Evolutionary conservation across 1,140 invertebrate genomes (phyloP).

Genomic region (Muscidifurax raptorellus): DNA sequence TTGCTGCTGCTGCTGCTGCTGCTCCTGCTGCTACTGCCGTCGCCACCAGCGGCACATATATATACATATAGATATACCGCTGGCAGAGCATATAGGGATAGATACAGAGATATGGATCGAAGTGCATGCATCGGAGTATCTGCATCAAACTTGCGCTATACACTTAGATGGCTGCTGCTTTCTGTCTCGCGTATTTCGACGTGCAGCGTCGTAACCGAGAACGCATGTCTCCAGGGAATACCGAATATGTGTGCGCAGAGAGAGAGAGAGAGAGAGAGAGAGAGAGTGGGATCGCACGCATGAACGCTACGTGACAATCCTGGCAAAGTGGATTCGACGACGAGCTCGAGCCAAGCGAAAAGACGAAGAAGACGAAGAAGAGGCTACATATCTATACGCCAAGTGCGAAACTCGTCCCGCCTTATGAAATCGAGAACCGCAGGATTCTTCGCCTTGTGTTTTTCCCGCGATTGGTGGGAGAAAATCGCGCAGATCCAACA

Average conservation of each 20-base stretch:
- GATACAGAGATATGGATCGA: constrained; percentile 30
- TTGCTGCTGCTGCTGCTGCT: not conserved
- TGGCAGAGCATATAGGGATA: not conserved
- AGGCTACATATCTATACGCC: not conserved
- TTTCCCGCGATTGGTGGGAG: constrained; percentile 33
- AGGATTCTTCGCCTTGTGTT: constrained; percentile 32
- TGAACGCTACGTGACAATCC: constrained; percentile 56
- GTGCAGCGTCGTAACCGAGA: constrained; percentile 48
- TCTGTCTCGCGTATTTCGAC: constrained; percentile 26
- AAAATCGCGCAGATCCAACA: constrained; percentile 35
- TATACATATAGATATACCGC: not conserved
- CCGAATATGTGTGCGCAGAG: constrained; percentile 39
- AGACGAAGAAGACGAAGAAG: not conserved
- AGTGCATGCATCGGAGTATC: constrained; percentile 25
- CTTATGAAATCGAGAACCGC: constrained; percentile 43
- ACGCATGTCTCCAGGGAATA: constrained; percentile 53
- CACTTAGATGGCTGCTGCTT: not conserved
- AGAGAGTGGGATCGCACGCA: constrained; percentile 7
- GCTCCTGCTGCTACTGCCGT: not conserved
- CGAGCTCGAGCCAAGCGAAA: not conserved
- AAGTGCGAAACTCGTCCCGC: not conserved
- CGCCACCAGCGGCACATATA: not conserved
- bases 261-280: not conserved
- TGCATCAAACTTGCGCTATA: constrained; percentile 28
- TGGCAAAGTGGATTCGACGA: constrained; percentile 50